Evolutionary conservation across 2,888 invertebrate species (phyloP), one percentile per base, ranked within the genome.

Genomic region (Cotesia congregata): DNA sequence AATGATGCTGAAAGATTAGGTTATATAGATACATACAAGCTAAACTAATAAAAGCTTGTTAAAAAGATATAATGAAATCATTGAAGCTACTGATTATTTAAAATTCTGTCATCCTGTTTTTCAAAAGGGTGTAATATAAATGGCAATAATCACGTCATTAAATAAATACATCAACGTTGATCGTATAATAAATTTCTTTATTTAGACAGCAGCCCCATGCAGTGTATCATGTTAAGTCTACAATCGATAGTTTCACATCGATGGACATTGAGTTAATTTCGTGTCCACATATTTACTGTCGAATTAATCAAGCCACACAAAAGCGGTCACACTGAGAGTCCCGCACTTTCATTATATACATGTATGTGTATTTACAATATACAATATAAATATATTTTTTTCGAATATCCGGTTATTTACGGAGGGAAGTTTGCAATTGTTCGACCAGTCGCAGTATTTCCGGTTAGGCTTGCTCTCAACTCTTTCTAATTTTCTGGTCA

Each of bases 391-490:
- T 50, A 50, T 81, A 82, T 82, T 82, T 80, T 80, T 82, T 79
- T 80, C 77, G 69, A 78, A 67, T 78, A 82, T 83, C 86, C 87
- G 87, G 84, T 86, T 87, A 85, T 85, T 87, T 84, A 83, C 84
- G 80, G 82, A 86, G 84, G 84, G 85, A 86, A 86, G 85, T 84
- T 86, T 83, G 83, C 87, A 85, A 87, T 88, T 86, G 86, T 87
- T 87, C 84, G 85, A 83, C 82, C 85, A 84, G 83, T 86, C 84
- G 84, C 81, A 85, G 83, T 82, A 86, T 85, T 87, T 88, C 87
- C 86, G 84, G 83, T 83, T 82, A 73, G 76, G 80, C 76, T 76
- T 76, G 77, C 72, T 72, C 75, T 76, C 59, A 20, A 40, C 61
- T 62, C 69, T 64, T 61, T 76, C 5, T n/a, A 20, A 50, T 59